Base-by-base conservation (phyloP, 30 jellyfish, hydroid and myxozoan species). In the Hydractinia symbiolongicarpus region DNA sequence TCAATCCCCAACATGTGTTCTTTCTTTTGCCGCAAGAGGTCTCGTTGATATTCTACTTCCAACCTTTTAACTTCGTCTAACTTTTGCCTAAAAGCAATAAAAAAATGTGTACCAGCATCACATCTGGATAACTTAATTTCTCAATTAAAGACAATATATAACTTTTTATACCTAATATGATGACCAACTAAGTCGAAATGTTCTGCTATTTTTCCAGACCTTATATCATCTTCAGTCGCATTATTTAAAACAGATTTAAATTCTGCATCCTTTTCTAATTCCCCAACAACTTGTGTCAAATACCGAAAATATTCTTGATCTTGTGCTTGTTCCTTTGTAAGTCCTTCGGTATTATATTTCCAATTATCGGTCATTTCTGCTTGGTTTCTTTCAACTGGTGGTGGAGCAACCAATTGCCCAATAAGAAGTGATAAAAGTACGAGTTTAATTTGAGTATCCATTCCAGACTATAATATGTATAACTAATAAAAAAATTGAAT, bases 141-240 rank as follows among this genome's bases (percentile, higher is more conserved):
- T 16, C 69, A 58, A 58, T 11, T 58, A 58, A 58, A 58, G 8
- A 6, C 4, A 6, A 13, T 6, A 64, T 1, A 13, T 6, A 6
- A 64, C 17, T 4, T 13, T 64, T 64, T 64, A 8, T 50, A 74
- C 82, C 97, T 77, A 10, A 90, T 89, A 20, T 80, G 76, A 61
- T 81, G 93, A 10, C 85, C 81, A 20, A 90, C 50, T 60, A 84
- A 16, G 54, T 84, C 95, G 19, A 90, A 64, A 30, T 76, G 86
- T n/a, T 90, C 93, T 0, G 95, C 97, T 15, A 90, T 90, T 64
- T 64, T 61, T 72, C 97, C 97, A 16, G 86, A 55, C 7, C 90
- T 74, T 44, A 90, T 90, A 7, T 90, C 97, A 54, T 90, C 97
- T 78, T 90, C 97, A 6, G 90, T 67, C 5, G 97, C 97, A 74